Evolutionary conservation across 2,797 vertebrate genomes (phyloP).

Genomic region (Sebastes nivosus): DNA sequence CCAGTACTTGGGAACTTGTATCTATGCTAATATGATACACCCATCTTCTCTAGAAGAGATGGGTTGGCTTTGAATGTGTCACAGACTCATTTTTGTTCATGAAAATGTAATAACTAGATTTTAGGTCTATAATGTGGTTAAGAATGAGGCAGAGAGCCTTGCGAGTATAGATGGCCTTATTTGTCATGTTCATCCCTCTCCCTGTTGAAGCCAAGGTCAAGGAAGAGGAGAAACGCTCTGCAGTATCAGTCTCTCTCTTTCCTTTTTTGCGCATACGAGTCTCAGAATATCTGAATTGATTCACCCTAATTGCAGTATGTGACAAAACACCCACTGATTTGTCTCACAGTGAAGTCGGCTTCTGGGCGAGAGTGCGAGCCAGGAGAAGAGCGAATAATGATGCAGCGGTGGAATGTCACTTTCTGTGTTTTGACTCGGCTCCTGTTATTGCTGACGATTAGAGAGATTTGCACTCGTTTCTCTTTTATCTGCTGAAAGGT

Average conservation of each 20-base stretch:
- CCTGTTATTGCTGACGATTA: conserved; percentile 51
- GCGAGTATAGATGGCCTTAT: conserved; percentile 12
- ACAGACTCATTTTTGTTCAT: not conserved
- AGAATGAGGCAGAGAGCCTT: conserved; percentile 3
- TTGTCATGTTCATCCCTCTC: conserved; percentile 24
- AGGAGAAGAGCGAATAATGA: conserved; percentile 49
- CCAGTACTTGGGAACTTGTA: not conserved
- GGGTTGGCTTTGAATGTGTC: not conserved
- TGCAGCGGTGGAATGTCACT: conserved; percentile 28
- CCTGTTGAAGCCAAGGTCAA: conserved; percentile 53
- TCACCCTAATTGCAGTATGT: conserved; percentile 60
- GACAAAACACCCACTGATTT: conserved; percentile 62
- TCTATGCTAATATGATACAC: not conserved
- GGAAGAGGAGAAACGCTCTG: conserved; percentile 18
- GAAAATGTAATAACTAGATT: not conserved
- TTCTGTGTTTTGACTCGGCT: conserved; percentile 44
- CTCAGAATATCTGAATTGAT: conserved; percentile 59
- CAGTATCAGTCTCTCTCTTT: conserved; percentile 18
- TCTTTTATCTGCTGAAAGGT: conserved; percentile 49
- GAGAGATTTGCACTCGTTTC: conserved; percentile 28
- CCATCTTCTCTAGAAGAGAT: not conserved
- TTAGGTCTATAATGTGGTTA: not conserved
- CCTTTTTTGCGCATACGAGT: conserved; percentile 4
- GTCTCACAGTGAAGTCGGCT: conserved; percentile 42
- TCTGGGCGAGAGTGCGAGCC: conserved; percentile 21